These are phyloP conservation scores for Lucilia sericata DNA, from an alignment of 1,140 invertebrate genomes.

Conservation along the genomic window DNA sequence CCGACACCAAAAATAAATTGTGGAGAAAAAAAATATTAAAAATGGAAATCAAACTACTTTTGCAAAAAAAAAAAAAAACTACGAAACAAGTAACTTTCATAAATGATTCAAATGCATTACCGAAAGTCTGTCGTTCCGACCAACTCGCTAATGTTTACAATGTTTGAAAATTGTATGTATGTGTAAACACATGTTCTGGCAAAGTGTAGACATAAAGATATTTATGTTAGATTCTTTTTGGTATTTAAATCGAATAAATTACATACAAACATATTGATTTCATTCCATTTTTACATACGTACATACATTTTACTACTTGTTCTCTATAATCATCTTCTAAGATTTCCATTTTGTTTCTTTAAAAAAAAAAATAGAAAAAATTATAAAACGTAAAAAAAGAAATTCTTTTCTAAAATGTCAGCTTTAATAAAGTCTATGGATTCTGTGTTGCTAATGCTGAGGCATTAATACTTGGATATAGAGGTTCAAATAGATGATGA, in stretches of 20 bases:
- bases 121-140: background rate
- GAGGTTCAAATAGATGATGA: background rate
- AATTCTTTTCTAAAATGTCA: constrained; percentile 4
- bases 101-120: background rate
- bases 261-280: constrained; percentile 21
- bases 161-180: background rate
- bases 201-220: no score
- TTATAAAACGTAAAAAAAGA: background rate
- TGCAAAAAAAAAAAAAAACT: background rate
- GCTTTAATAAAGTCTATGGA: background rate
- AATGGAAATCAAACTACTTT: constrained; percentile 20
- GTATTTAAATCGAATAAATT: background rate
- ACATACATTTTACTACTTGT: background rate
- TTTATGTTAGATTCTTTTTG: background rate
- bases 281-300: background rate
- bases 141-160: background rate
- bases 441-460: background rate
- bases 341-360: background rate
- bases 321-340: background rate
- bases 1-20: background rate
- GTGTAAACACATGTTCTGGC: background rate
- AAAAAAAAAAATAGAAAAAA: no score
- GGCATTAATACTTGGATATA: background rate
- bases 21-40: background rate
- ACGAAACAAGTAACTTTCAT: background rate